These are phyloP conservation scores for Toxonevra muliebris DNA, from an alignment of 2,888 invertebrate species.

Conservation along the genomic window DNA sequence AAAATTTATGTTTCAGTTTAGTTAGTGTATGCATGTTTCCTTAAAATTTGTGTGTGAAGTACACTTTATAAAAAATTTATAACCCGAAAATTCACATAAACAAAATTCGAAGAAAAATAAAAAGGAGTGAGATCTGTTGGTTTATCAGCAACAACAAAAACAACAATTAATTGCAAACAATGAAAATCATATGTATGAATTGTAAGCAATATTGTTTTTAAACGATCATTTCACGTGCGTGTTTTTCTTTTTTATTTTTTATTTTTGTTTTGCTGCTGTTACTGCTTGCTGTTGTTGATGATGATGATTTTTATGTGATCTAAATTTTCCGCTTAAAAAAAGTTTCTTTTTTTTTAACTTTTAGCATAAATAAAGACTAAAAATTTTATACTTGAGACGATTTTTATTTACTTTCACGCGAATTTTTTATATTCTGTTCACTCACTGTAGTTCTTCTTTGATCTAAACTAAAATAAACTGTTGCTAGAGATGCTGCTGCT, in stretches of 20 bases:
- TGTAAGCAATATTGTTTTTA: conserved; percentile 16
- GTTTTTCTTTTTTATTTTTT: conserved; percentile 10
- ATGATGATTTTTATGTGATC: conserved; percentile 40
- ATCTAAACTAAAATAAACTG: no score
- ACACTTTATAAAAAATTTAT: no score
- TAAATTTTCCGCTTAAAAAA: conserved; percentile 17
- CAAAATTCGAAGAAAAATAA: no score
- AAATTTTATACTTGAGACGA: no score
- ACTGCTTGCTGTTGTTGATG: conserved; percentile 1
- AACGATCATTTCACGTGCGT: background rate
- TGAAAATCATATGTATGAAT: conserved; percentile 25
- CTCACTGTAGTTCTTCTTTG: no score
- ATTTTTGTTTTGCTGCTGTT: no score
- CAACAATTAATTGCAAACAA: conserved; percentile 43
- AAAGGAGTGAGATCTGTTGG: no score
- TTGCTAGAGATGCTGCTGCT: no score
- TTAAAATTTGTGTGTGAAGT: no score
- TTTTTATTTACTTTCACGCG: conserved; percentile 17
- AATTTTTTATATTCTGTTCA: background rate
- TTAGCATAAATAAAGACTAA: background rate
- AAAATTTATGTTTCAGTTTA: no score
- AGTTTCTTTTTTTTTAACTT: background rate
- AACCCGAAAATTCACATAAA: no score
- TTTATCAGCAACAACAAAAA: conserved; percentile 38
- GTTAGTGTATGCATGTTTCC: no score